These are phyloP conservation scores for Pelvicachromis taeniatus DNA, from an alignment of 2,113 vertebrate genomes.

Conservation along the genomic window DNA sequence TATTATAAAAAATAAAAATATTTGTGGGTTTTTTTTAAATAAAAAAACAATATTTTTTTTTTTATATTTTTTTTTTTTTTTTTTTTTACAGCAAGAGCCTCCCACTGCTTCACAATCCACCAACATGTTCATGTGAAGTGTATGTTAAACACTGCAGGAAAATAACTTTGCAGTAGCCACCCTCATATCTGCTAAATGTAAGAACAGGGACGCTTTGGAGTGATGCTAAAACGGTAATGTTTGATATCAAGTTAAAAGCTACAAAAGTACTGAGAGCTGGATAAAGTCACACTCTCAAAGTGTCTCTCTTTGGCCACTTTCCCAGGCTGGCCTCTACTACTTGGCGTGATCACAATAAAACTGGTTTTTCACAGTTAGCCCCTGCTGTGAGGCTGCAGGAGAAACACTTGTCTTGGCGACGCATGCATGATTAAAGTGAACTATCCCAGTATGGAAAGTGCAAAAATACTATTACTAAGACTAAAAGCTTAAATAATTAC, in stretches of 20 bases:
- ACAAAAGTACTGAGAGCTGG: neutral
- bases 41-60: too few relatives aligned
- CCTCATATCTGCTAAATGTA: neutral
- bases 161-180: neutral
- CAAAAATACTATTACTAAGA: neutral
- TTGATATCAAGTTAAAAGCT: neutral
- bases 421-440: neutral
- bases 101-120: neutral
- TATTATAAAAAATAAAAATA: too few relatives aligned
- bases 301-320: neutral
- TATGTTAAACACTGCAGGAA: neutral
- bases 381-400: neutral
- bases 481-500: neutral
- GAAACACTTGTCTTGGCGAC: neutral
- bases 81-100: neutral
- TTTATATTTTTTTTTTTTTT: neutral
- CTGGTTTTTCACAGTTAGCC: neutral
- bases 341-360: neutral
- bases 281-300: neutral
- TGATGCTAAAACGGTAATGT: neutral
- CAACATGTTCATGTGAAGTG: fast-evolving
- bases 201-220: neutral
- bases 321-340: neutral
- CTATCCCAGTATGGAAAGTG: neutral
- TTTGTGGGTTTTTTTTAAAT: too few relatives aligned